These are phyloP conservation scores for Protosalanx chinensis DNA, from an alignment of 2,797 vertebrate species.

Conservation along the genomic window DNA sequence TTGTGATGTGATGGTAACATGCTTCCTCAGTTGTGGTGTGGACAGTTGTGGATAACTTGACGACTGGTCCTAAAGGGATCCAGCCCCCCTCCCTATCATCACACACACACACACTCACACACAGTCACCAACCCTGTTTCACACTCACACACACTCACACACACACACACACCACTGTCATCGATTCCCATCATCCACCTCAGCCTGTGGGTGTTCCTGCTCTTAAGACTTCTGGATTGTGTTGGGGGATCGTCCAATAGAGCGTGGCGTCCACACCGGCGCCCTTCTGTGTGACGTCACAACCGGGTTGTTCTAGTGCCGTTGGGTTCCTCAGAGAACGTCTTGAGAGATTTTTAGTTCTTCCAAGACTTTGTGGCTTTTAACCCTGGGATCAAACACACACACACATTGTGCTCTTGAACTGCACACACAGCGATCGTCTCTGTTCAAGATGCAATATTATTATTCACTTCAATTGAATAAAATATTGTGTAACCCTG, in stretches of 20 bases:
- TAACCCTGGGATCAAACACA: not conserved
- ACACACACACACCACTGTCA: conserved; percentile 8
- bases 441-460: conserved; percentile 76
- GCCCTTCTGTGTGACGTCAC: conserved; percentile 33
- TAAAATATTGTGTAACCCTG: conserved; percentile 95
- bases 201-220: conserved; percentile 11
- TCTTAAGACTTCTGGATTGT: not conserved
- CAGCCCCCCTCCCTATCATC: conserved; percentile 50
- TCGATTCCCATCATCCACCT: conserved; percentile 23
- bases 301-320: conserved; percentile 30
- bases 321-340: conserved; percentile 47
- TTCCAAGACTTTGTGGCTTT: conserved; percentile 3
- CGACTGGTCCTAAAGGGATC: conserved; percentile 16
- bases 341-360: conserved; percentile 23
- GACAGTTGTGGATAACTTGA: conserved; percentile 45
- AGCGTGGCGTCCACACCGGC: conserved; percentile 46
- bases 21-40: conserved; percentile 53
- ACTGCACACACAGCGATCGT: not conserved
- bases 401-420: not conserved
- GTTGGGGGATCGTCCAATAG: conserved; percentile 25
- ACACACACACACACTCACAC: conserved; percentile 35
- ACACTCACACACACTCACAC: not conserved
- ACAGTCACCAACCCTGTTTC: conserved; percentile 4
- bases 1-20: conserved; percentile 29
- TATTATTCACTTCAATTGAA: conserved; percentile 93